phyloP scores from a whole-genome alignment of 2,113 vertebrate genomes.

The Amblyornis subalaris region DNA sequence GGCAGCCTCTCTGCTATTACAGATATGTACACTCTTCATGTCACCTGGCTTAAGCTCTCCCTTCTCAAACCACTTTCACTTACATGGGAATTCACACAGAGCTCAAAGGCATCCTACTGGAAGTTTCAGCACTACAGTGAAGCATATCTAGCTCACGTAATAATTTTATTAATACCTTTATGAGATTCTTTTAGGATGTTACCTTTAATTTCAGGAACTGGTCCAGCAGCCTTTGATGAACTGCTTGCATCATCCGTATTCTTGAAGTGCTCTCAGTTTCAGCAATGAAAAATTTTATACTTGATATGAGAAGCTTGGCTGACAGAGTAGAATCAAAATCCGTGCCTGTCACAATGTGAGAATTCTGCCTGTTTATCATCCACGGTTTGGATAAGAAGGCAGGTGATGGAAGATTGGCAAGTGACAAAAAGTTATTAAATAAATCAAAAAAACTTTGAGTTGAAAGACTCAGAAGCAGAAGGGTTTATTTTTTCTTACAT shows the following conservation, averaged over 20 bases:
- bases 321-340: neutral
- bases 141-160: rapidly evolving
- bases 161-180: neutral
- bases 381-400: neutral
- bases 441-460: neutral
- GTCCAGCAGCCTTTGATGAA: neutral
- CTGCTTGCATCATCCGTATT: neutral
- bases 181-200: neutral
- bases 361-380: neutral
- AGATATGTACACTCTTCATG: neutral
- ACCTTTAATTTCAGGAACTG: neutral
- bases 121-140: neutral
- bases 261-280: neutral
- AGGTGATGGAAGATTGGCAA: neutral
- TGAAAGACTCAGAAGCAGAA: neutral
- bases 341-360: neutral
- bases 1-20: neutral
- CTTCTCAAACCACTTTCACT: neutral
- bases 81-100: neutral
- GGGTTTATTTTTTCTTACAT: neutral
- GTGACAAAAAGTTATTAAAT: neutral
- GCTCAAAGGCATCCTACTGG: neutral
- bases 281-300: neutral
- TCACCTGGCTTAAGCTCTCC: neutral
- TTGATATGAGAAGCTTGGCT: neutral